Evolutionary conservation across 2,888 invertebrate species (phyloP).

Genomic region (Athripsodes cinereus): DNA sequence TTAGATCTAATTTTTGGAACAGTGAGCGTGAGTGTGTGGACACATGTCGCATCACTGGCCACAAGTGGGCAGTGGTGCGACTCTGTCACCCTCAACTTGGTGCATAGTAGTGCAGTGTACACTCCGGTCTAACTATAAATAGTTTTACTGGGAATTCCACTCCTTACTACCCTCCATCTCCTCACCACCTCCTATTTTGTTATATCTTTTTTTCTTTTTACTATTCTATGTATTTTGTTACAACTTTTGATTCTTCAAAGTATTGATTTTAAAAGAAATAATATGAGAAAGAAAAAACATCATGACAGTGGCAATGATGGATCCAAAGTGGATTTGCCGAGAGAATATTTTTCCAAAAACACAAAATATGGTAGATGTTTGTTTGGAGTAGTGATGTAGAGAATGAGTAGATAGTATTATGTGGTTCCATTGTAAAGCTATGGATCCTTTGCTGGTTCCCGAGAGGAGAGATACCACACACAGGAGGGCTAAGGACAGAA

Average conservation of each 20-base stretch:
- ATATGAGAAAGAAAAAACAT: constrained; percentile 5
- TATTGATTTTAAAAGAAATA: neutral
- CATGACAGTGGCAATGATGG: constrained; percentile 11
- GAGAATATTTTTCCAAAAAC: constrained; percentile 28
- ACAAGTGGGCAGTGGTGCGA: too few species aligned
- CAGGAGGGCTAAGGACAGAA: constrained; percentile 62
- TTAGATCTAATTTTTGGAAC: too few species aligned
- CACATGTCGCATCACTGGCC: too few species aligned
- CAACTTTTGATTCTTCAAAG: neutral
- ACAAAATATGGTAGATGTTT: constrained; percentile 16
- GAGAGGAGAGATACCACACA: constrained; percentile 55
- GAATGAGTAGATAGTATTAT: constrained; percentile 24
- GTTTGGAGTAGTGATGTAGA: constrained; percentile 18
- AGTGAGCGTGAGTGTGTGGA: too few species aligned
- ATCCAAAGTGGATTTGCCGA: constrained; percentile 1
- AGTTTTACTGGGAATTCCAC: constrained; percentile 21
- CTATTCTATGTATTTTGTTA: too few species aligned
- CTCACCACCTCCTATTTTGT: constrained; percentile 11
- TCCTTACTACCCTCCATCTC: constrained; percentile 7
- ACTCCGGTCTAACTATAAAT: constrained; percentile 15
- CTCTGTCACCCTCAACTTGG: too few species aligned
- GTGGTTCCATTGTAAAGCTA: constrained; percentile 28
- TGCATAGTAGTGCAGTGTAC: constrained; percentile 25
- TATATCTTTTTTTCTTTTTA: constrained; percentile 11
- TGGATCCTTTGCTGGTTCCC: constrained; percentile 42